Conservation (phyloP, 2,113 vertebrate species). For the Xiphophorus maculatus region DNA sequence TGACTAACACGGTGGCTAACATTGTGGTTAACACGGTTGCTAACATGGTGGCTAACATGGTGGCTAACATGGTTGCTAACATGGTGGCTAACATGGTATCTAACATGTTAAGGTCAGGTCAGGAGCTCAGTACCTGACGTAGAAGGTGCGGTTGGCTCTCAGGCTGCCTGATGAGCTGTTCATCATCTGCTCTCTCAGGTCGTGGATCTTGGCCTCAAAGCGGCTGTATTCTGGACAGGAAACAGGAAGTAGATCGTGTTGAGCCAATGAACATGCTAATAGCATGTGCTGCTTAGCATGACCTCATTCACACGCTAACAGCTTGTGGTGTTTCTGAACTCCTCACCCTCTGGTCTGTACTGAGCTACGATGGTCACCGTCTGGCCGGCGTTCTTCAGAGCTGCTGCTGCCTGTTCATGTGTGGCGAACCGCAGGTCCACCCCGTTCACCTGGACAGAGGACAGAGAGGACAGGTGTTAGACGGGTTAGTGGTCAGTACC, state of each 20-base stretch:
- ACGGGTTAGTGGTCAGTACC: background rate
- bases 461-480: no score
- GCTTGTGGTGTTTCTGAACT: background rate
- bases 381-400: slow-evolving; percentile 69
- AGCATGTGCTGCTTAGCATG: background rate
- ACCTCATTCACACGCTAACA: no score
- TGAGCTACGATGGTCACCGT: slow-evolving; percentile 67
- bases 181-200: slow-evolving; percentile 90
- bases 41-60: no score
- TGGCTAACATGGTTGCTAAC: no score
- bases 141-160: slow-evolving; percentile 84
- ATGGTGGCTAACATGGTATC: background rate
- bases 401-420: slow-evolving; percentile 69
- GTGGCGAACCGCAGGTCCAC: slow-evolving; percentile 71
- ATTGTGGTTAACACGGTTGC: no score
- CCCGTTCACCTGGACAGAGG: slow-evolving; percentile 61
- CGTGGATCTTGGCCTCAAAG: slow-evolving; percentile 87
- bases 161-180: slow-evolving; percentile 87
- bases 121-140: slow-evolving; percentile 80
- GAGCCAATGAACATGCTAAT: background rate
- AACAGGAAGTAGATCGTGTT: background rate
- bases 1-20: no score
- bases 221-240: slow-evolving; percentile 84
- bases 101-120: background rate
- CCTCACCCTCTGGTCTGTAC: slow-evolving; percentile 69